Evolutionary conservation across 2,113 vertebrate genomes (phyloP).

Genomic region (Numida meleagris): DNA sequence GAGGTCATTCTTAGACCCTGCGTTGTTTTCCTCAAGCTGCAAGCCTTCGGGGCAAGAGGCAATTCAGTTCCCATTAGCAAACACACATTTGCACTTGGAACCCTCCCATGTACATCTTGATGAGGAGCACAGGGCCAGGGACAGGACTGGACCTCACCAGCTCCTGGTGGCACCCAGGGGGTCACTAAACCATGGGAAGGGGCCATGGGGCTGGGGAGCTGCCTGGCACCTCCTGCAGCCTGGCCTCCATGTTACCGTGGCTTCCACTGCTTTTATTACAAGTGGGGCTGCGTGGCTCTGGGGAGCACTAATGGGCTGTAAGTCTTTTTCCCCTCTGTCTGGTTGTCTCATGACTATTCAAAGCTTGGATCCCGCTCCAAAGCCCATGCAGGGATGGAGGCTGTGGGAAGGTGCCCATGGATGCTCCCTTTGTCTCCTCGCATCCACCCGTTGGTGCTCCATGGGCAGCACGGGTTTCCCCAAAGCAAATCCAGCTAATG

Average conservation of each 20-base stretch:
- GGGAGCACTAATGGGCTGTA: conserved; percentile 53
- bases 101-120: conserved; percentile 6
- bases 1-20: conserved; percentile 64
- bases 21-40: conserved; percentile 67
- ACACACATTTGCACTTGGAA: conserved; percentile 52
- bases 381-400: neutral
- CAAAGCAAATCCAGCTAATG: neutral
- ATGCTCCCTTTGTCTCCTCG: neutral
- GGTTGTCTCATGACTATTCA: conserved; percentile 13
- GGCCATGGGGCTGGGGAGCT: neutral
- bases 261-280: conserved; percentile 40
- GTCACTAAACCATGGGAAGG: neutral
- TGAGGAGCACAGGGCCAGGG: neutral
- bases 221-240: conserved; percentile 12
- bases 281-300: conserved; percentile 20
- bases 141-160: neutral
- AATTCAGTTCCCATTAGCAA: conserved; percentile 64
- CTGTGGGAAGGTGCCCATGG: neutral
- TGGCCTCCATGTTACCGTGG: neutral
- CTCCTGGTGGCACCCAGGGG: neutral
- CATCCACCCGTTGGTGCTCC: neutral
- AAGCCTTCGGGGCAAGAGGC: conserved; percentile 50
- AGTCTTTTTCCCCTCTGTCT: conserved; percentile 34
- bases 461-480: neutral
- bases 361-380: neutral